Evolutionary conservation across 2,888 invertebrate genomes (phyloP).

Genomic region (Pterostichus madidus): DNA sequence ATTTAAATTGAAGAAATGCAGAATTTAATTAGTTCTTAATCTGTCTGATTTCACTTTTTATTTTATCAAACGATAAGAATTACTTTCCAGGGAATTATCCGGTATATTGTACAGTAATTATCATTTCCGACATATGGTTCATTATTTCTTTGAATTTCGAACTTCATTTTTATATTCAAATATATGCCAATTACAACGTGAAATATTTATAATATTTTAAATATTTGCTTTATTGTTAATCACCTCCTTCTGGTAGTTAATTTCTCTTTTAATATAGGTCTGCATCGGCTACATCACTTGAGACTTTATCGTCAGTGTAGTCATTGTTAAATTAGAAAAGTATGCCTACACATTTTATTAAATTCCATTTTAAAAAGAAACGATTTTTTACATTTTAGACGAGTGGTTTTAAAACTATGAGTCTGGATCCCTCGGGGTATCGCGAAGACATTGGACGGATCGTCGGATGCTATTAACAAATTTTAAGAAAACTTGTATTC

Average conservation of each 20-base stretch:
- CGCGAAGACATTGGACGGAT: no score
- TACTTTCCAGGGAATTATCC: slow-evolving; percentile 15
- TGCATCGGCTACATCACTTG: no score
- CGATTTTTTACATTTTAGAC: no score
- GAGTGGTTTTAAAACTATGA: no score
- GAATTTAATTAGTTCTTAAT: slow-evolving; percentile 41
- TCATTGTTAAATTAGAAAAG: no score
- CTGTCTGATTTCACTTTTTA: slow-evolving; percentile 42
- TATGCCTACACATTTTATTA: no score
- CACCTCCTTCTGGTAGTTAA: neutral
- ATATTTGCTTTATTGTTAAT: neutral
- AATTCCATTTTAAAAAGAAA: no score
- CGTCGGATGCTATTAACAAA: no score
- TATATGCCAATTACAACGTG: slow-evolving; percentile 3
- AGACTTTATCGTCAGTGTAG: no score
- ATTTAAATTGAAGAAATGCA: neutral
- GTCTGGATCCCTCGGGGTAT: no score
- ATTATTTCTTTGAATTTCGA: slow-evolving; percentile 28
- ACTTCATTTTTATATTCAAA: slow-evolving; percentile 16
- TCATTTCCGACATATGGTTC: slow-evolving; percentile 38
- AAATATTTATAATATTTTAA: neutral
- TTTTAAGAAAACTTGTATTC: no score
- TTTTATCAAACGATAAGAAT: slow-evolving; percentile 31
- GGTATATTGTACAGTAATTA: slow-evolving; percentile 19
- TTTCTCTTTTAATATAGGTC: neutral